Evolutionary conservation across 2,797 vertebrate genomes (phyloP).

Genomic region (Malurus leucopterus): DNA sequence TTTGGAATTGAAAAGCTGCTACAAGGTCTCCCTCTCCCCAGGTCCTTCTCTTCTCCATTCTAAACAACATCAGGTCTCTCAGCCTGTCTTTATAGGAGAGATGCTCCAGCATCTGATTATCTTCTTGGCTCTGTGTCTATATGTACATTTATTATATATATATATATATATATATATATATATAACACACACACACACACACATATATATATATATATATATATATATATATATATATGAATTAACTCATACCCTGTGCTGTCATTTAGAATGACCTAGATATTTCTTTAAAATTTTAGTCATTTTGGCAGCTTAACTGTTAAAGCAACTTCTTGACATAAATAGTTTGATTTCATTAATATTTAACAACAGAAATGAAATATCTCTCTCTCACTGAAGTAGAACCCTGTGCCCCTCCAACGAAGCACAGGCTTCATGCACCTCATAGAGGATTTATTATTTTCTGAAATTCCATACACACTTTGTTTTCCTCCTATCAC

Average conservation of each 20-base stretch:
- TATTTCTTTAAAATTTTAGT: slow-evolving; percentile 2
- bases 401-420: not conserved
- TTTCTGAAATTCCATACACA: not conserved
- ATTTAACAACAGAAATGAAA: slow-evolving; percentile 43
- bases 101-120: not conserved
- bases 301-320: not conserved
- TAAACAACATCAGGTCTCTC: not conserved
- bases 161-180: not conserved
- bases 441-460: not conserved
- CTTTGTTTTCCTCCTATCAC: not conserved
- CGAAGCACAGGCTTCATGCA: not conserved
- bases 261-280: not conserved
- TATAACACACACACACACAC: too few species aligned
- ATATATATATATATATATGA: not conserved
- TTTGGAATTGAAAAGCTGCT: not conserved
- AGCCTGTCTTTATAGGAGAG: not conserved
- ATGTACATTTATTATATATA: too few species aligned
- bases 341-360: slow-evolving; percentile 40
- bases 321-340: slow-evolving; percentile 12
- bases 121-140: not conserved
- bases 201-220: not conserved
- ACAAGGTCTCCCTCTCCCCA: not conserved
- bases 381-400: not conserved
- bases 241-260: not conserved
- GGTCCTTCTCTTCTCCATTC: not conserved